These are phyloP conservation scores for Spilarctia lutea DNA, from an alignment of 2,888 invertebrate species.

Conservation along the genomic window DNA sequence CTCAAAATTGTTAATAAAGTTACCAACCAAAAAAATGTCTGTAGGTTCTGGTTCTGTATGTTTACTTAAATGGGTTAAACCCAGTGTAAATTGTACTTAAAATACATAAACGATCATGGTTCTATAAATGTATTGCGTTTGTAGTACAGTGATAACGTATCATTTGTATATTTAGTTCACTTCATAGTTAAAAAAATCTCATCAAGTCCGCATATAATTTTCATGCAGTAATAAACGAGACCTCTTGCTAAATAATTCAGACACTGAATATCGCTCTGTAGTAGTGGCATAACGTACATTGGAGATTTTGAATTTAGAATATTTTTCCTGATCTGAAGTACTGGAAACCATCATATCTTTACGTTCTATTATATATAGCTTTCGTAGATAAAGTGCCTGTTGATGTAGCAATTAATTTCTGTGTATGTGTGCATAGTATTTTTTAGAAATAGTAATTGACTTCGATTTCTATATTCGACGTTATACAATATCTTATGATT, in stretches of 20 bases:
- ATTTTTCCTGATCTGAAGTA: background rate
- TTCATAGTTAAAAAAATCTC: background rate
- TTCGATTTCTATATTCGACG: background rate
- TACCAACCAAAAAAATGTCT: background rate
- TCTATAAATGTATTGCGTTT: background rate
- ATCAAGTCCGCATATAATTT: background rate
- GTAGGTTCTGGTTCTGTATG: background rate
- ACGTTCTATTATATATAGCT: background rate
- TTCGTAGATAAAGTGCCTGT: background rate
- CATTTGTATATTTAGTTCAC: background rate
- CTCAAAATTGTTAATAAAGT: background rate
- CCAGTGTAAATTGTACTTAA: constrained; percentile 1
- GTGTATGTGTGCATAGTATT: background rate
- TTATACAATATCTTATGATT: background rate
- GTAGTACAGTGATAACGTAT: background rate
- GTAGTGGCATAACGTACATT: constrained; percentile 9
- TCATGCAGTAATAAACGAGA: constrained; percentile 15
- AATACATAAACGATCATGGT: background rate
- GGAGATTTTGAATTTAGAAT: background rate
- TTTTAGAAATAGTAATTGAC: background rate
- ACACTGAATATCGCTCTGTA: constrained; percentile 33
- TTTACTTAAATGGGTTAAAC: constrained; percentile 4
- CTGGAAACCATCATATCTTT: background rate
- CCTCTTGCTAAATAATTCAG: constrained; percentile 33
- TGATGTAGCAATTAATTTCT: background rate